These are phyloP conservation scores for Caenorhabditis sp. DNA, from an alignment of 2,888 invertebrate genomes.

Conservation along the genomic window DNA sequence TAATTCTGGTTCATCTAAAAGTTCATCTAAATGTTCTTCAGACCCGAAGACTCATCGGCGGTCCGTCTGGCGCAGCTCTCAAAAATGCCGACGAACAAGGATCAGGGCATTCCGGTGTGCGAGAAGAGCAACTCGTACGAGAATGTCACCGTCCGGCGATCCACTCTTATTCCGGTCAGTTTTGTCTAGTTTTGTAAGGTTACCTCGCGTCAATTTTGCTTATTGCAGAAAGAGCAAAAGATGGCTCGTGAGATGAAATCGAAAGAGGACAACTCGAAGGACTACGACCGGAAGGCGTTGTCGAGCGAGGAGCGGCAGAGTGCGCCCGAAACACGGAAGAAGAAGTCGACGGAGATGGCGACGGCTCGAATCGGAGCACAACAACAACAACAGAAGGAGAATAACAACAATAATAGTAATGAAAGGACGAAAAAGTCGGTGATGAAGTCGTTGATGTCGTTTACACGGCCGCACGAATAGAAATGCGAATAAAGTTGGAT, in stretches of 20 bases:
- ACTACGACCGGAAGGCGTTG: conserved; percentile 16
- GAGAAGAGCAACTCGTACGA: conserved; percentile 58
- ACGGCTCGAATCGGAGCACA: no score
- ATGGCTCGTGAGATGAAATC: conserved; percentile 51
- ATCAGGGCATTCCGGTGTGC: conserved; percentile 47
- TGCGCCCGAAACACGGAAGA: not conserved
- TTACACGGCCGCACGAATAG: no score
- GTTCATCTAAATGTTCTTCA: not conserved
- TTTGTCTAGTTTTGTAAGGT: no score
- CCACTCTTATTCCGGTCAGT: conserved; percentile 41
- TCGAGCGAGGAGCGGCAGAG: conserved; percentile 7
- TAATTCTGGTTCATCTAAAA: no score
- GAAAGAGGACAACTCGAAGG: conserved; percentile 47
- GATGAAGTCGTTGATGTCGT: no score
- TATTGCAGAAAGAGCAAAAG: conserved; percentile 47
- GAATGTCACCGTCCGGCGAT: conserved; percentile 34
- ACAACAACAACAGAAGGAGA: no score
- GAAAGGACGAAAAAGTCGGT: no score
- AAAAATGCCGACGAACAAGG: conserved; percentile 15
- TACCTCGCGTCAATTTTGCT: not conserved
- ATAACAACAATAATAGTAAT: no score
- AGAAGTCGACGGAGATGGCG: no score
- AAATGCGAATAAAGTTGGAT: no score
- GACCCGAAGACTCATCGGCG: conserved; percentile 30
- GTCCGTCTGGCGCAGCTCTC: conserved; percentile 22